Conservation (phyloP, 1,140 invertebrate genomes). For the Drosophila ogumai region DNA sequence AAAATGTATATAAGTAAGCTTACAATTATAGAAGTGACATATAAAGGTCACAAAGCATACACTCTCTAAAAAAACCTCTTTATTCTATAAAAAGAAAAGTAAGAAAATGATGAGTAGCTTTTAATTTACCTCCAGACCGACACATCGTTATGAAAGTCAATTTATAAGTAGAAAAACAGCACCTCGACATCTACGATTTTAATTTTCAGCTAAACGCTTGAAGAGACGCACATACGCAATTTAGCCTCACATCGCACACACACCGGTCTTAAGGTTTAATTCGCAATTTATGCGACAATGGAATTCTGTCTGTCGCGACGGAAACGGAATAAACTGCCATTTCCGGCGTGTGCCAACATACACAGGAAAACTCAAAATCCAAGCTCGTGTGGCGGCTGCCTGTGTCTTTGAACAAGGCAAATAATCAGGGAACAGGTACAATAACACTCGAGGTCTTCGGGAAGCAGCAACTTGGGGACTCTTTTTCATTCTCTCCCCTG, state of each 20-base stretch:
- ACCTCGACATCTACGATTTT: conserved; percentile 16
- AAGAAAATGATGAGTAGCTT: neutral
- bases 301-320: conserved; percentile 39
- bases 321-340: conserved; percentile 43
- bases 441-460: conserved; percentile 32
- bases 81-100: neutral
- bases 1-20: too few relatives aligned
- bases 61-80: neutral
- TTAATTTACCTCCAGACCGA: neutral
- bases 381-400: conserved; percentile 25
- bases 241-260: conserved; percentile 3
- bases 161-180: conserved; percentile 8
- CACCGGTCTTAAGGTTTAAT: conserved; percentile 27
- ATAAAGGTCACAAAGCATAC: too few relatives aligned
- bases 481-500: neutral
- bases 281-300: conserved; percentile 53
- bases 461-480: neutral
- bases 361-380: conserved; percentile 24
- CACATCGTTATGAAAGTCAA: conserved; percentile 11
- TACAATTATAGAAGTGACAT: too few relatives aligned
- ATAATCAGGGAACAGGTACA: conserved; percentile 44
- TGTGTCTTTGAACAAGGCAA: conserved; percentile 41
- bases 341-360: conserved; percentile 24
- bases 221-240: conserved; percentile 36
- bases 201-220: conserved; percentile 42